Evolutionary conservation across 2,797 vertebrate species (phyloP).

Genomic region (Fundulus diaphanus): DNA sequence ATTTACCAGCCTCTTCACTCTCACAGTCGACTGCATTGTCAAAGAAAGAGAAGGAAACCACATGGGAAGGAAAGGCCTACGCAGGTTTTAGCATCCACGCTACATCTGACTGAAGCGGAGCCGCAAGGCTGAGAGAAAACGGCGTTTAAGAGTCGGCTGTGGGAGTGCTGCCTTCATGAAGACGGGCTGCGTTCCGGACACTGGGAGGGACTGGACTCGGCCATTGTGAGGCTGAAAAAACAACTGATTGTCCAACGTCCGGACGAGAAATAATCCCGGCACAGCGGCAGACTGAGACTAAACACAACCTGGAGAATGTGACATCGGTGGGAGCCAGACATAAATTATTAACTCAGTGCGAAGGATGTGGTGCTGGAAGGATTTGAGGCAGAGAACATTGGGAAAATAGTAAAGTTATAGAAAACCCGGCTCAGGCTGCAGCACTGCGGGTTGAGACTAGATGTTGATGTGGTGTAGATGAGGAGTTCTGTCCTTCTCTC

Average conservation of each 20-base stretch:
- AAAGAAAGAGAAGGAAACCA: slow-evolving; percentile 44
- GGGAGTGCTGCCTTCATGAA: slow-evolving; percentile 42
- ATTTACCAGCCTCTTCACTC: slow-evolving; percentile 43
- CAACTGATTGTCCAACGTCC: slow-evolving; percentile 45
- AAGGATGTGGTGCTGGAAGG: not conserved
- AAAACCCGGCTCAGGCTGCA: slow-evolving; percentile 18
- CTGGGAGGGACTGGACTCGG: slow-evolving; percentile 42
- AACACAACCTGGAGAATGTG: slow-evolving; percentile 50
- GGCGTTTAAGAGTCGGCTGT: slow-evolving; percentile 27
- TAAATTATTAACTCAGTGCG: slow-evolving; percentile 56
- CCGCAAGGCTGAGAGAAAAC: slow-evolving; percentile 19
- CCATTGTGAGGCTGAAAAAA: slow-evolving; percentile 67
- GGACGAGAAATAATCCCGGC: slow-evolving; percentile 56
- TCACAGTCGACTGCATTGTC: slow-evolving; percentile 44
- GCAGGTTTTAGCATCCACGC: slow-evolving; percentile 22
- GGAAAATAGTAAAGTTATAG: slow-evolving; percentile 6
- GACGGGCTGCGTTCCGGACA: slow-evolving; percentile 12
- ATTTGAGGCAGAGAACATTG: slow-evolving; percentile 19
- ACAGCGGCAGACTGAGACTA: slow-evolving; percentile 29
- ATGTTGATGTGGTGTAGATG: slow-evolving; percentile 46
- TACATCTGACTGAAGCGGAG: slow-evolving; percentile 26
- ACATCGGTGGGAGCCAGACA: slow-evolving; percentile 20
- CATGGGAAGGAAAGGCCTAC: slow-evolving; percentile 30
- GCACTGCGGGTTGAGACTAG: slow-evolving; percentile 28
- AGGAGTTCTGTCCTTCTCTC: slow-evolving; percentile 44